Conservation (phyloP, 2,113 vertebrate genomes). For the Salvelinus namaycush region DNA sequence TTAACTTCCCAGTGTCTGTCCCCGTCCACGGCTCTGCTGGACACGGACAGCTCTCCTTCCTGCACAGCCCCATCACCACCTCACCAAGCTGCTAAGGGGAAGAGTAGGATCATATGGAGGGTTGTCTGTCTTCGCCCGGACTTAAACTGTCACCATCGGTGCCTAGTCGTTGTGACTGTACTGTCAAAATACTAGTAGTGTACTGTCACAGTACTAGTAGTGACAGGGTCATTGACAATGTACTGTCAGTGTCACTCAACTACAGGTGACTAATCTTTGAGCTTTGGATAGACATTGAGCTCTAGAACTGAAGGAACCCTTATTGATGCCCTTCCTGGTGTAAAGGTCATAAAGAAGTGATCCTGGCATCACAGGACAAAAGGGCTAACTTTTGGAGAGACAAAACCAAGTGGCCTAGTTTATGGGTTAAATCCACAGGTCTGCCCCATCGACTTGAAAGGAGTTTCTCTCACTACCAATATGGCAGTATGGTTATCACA, state of each 20-base stretch:
- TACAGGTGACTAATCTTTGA: neutral
- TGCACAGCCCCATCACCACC: conserved; percentile 96
- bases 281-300: neutral
- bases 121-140: conserved; percentile 3
- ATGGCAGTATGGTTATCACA: conserved; percentile 60
- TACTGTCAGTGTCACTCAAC: too few species aligned
- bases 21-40: conserved; percentile 82
- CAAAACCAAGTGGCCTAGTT: conserved; percentile 14
- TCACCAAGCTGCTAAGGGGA: conserved; percentile 90
- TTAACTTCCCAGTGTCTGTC: conserved; percentile 96
- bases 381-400: neutral
- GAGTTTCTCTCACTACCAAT: conserved; percentile 37
- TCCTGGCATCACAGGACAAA: neutral
- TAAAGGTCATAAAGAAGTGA: neutral
- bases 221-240: too few species aligned
- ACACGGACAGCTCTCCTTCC: conserved; percentile 86
- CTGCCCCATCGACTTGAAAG: conserved; percentile 48
- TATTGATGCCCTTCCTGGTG: neutral
- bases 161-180: neutral
- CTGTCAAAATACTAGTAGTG: too few species aligned
- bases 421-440: neutral
- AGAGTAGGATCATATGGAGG: neutral
- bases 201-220: neutral
- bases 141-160: neutral
- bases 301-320: too few species aligned